These are phyloP conservation scores for Benthosema pterotum DNA, from an alignment of 2,797 vertebrate genomes.

Conservation along the genomic window DNA sequence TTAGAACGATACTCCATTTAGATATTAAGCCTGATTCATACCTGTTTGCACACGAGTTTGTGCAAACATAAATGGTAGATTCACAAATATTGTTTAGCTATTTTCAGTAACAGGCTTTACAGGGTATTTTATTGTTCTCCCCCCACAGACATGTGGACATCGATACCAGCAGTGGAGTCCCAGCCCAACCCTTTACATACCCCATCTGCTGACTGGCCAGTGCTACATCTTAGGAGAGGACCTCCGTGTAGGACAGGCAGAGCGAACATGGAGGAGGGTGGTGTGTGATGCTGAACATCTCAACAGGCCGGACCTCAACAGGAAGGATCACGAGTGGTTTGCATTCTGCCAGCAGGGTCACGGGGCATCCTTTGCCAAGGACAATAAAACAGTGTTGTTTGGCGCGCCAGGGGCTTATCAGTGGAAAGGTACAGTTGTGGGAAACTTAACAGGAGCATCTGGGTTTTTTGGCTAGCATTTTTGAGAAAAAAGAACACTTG, in stretches of 20 bases:
- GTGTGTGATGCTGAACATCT: slow-evolving; percentile 76
- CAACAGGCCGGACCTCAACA: slow-evolving; percentile 69
- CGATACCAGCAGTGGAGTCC: slow-evolving; percentile 63
- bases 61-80: too few species aligned
- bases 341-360: slow-evolving; percentile 93
- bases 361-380: slow-evolving; percentile 88
- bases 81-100: too few species aligned
- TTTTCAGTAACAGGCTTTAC: too few species aligned
- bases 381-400: slow-evolving; percentile 86
- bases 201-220: slow-evolving; percentile 64
- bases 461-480: too few species aligned
- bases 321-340: slow-evolving; percentile 85
- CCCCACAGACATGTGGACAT: slow-evolving; percentile 67
- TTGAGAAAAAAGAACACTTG: too few species aligned
- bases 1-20: too few species aligned
- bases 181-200: neutral
- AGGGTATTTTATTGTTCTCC: neutral
- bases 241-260: slow-evolving; percentile 37
- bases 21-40: too few species aligned
- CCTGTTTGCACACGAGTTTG: too few species aligned
- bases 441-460: too few species aligned
- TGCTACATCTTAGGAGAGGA: slow-evolving; percentile 70
- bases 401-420: slow-evolving; percentile 91
- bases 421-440: slow-evolving; percentile 87
- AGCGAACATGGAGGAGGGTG: slow-evolving; percentile 44